Evolutionary conservation across 2,113 vertebrate genomes (phyloP).

Genomic region (Panurus biarmicus): DNA sequence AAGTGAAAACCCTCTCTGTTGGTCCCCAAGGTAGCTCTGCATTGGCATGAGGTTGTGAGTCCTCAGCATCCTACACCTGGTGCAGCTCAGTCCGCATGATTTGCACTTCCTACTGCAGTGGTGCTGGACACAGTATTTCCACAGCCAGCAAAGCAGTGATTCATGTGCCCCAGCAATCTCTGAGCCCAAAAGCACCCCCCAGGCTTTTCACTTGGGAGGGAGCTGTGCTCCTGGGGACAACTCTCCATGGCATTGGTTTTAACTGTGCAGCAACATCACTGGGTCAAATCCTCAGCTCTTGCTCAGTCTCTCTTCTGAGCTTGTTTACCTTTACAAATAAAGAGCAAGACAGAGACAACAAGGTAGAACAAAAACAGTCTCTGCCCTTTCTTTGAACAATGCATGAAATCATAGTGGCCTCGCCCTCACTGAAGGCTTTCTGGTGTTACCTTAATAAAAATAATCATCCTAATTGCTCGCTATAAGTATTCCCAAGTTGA

Average conservation of each 20-base stretch:
- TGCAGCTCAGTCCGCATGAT: background rate
- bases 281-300: background rate
- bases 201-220: background rate
- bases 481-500: background rate
- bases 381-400: background rate
- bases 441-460: background rate
- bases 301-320: background rate
- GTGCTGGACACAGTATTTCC: accelerated
- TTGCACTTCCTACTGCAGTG: accelerated
- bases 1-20: background rate
- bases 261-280: background rate
- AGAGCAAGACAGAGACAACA: background rate
- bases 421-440: background rate
- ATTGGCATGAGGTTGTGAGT: background rate
- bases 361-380: background rate
- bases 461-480: background rate
- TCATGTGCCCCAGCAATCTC: background rate
- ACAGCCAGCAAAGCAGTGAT: background rate
- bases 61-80: background rate
- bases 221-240: background rate
- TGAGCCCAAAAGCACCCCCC: background rate
- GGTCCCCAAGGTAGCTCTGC: background rate
- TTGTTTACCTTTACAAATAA: background rate
- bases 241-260: background rate
- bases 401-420: background rate